These are phyloP conservation scores for Psephotus haematonotus DNA, from an alignment of 2,113 vertebrate species.

Conservation along the genomic window DNA sequence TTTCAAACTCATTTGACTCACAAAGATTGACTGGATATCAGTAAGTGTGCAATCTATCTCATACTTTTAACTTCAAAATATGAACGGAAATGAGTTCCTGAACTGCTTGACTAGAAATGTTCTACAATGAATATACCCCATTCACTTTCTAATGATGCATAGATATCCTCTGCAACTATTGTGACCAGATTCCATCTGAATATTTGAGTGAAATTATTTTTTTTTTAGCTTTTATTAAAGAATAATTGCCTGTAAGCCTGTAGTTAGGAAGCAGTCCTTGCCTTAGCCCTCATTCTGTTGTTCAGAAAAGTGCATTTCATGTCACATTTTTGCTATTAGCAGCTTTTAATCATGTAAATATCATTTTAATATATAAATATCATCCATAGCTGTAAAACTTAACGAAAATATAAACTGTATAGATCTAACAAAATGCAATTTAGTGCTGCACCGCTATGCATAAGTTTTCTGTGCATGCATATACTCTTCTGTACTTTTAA, in stretches of 20 bases:
- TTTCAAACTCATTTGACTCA: background rate
- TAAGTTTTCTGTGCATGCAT: background rate
- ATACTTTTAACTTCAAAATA: background rate
- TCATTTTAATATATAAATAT: background rate
- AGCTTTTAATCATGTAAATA: background rate
- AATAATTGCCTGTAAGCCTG: background rate
- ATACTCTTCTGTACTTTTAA: background rate
- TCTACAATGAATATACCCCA: background rate
- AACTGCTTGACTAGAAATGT: background rate
- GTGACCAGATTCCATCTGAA: background rate
- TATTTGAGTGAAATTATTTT: background rate
- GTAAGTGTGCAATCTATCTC: background rate
- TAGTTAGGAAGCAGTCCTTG: background rate
- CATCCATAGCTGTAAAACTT: background rate
- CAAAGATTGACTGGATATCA: background rate
- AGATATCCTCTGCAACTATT: background rate
- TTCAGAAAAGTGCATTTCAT: background rate
- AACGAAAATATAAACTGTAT: background rate
- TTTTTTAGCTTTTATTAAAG: background rate
- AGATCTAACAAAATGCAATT: background rate
- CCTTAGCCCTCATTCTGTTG: background rate
- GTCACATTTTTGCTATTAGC: background rate
- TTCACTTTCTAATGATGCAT: background rate
- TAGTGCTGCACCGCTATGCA: background rate
- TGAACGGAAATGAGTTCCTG: background rate